These are phyloP conservation scores for Bubo scandiacus DNA, from an alignment of 2,113 vertebrate genomes.

Conservation along the genomic window DNA sequence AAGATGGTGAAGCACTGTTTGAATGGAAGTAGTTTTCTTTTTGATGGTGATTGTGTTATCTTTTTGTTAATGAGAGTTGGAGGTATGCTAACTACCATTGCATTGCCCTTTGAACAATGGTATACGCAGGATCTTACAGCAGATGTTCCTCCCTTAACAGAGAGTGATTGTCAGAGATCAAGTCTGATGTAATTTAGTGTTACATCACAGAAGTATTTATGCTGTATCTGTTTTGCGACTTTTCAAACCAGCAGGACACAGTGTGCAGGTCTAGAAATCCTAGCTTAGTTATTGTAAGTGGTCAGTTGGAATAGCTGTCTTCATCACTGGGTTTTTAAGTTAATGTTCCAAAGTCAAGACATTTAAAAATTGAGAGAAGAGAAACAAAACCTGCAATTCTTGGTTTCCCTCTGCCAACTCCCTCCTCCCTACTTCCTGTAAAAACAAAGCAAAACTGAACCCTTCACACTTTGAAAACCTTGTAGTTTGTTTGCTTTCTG, in stretches of 20 bases:
- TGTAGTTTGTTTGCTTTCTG: background rate
- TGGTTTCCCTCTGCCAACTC: fast-evolving
- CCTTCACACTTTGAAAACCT: background rate
- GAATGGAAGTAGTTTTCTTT: background rate
- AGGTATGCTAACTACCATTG: background rate
- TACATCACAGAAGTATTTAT: background rate
- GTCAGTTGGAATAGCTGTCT: background rate
- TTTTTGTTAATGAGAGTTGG: background rate
- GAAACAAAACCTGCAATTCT: background rate
- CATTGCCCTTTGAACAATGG: background rate
- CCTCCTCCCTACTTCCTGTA: background rate
- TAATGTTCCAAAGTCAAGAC: background rate
- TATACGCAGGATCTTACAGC: background rate
- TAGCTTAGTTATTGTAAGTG: background rate
- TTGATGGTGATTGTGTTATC: background rate
- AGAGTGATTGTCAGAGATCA: background rate
- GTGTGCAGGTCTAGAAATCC: background rate
- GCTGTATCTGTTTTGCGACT: background rate
- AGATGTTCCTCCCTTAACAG: background rate
- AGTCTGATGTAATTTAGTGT: background rate
- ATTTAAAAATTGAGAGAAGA: background rate
- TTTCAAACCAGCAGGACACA: background rate
- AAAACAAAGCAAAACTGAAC: background rate
- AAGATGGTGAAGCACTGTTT: background rate
- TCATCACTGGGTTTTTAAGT: background rate